These are phyloP conservation scores for Cataglyphis livida DNA, from an alignment of 2,888 invertebrate species.

Conservation along the genomic window DNA sequence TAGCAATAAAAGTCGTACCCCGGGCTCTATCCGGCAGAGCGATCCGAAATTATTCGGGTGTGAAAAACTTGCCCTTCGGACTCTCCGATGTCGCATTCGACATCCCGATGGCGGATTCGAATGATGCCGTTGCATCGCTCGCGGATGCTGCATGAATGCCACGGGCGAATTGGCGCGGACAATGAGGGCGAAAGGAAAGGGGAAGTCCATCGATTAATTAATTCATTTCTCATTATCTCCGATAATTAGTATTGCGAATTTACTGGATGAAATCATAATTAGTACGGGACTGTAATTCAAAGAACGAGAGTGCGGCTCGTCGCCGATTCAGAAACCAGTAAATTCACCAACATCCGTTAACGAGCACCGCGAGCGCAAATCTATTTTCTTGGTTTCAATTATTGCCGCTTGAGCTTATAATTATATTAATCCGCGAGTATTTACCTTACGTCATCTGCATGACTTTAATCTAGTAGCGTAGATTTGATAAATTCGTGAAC, in stretches of 20 bases:
- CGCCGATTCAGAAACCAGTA: constrained; percentile 14
- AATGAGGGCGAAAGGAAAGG: too few relatives aligned
- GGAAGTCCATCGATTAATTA: constrained; percentile 75
- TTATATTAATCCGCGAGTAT: constrained; percentile 23
- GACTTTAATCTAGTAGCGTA: neutral
- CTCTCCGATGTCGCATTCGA: constrained; percentile 40
- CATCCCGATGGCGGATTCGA: constrained; percentile 8
- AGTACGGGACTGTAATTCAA: constrained; percentile 40
- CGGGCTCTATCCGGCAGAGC: constrained; percentile 31
- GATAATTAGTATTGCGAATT: constrained; percentile 55
- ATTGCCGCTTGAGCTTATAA: neutral
- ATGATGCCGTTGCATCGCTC: constrained; percentile 31
- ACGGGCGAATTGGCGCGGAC: neutral
- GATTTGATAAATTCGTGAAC: neutral
- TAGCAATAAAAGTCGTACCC: constrained; percentile 77
- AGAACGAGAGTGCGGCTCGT: constrained; percentile 1
- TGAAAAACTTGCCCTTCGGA: constrained; percentile 75
- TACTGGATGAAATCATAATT: constrained; percentile 49
- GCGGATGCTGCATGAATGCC: constrained; percentile 3
- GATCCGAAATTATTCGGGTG: constrained; percentile 72
- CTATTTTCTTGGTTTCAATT: constrained; percentile 34
- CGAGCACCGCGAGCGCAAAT: constrained; percentile 1
- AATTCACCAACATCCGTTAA: constrained; percentile 26
- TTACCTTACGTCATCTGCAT: neutral
- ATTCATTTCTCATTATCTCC: constrained; percentile 71